These are phyloP conservation scores for Tetramorium bicarinatum DNA, from an alignment of 2,888 invertebrate species.

Conservation along the genomic window DNA sequence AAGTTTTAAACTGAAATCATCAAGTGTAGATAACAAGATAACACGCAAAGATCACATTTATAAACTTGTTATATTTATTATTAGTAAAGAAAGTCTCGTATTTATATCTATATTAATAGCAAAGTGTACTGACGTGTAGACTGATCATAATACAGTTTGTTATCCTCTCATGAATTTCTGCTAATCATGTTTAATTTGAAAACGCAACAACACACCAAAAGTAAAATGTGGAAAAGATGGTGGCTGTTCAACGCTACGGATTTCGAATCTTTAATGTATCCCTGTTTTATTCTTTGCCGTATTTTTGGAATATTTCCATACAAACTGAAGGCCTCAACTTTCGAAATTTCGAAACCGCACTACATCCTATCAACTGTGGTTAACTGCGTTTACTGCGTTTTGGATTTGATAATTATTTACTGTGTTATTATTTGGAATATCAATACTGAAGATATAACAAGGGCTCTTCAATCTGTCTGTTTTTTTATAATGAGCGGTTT, in stretches of 20 bases:
- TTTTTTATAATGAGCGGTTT: background rate
- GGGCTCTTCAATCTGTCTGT: rapidly evolving
- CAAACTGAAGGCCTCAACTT: background rate
- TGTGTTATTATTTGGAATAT: background rate
- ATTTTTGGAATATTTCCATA: background rate
- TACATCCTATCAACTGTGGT: background rate
- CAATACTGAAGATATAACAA: background rate
- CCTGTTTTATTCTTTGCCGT: background rate
- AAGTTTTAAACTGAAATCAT: background rate
- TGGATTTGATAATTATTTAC: background rate
- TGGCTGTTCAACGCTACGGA: no score
- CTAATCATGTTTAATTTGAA: background rate
- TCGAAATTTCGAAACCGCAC: background rate
- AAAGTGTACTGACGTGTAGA: no score
- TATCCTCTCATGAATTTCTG: background rate
- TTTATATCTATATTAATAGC: no score
- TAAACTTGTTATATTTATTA: background rate
- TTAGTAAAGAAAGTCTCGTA: no score
- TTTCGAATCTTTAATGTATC: no score
- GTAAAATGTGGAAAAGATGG: background rate
- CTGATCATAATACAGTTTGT: background rate
- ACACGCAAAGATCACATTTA: background rate
- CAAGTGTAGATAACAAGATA: background rate
- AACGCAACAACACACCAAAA: background rate
- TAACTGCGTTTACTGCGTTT: background rate